Evolutionary conservation across 1,140 invertebrate genomes (phyloP).

Genomic region (Cyclargus thomasi): DNA sequence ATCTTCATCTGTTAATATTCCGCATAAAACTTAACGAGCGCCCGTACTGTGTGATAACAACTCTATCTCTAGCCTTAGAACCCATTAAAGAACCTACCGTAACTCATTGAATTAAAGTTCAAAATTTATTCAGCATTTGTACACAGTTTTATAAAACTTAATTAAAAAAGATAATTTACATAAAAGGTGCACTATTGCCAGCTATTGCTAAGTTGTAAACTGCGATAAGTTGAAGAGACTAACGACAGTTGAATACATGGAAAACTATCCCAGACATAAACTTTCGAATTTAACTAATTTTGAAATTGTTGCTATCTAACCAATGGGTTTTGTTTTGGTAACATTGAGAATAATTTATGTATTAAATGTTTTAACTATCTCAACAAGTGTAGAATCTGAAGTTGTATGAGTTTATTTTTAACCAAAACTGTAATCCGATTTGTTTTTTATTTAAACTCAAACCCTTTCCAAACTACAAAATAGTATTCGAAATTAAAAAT

Average conservation of each 20-base stretch:
- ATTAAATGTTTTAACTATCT: no score
- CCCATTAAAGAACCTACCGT: neutral
- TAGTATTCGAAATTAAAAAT: no score
- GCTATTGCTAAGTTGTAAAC: neutral
- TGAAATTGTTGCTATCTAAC: no score
- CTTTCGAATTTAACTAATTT: no score
- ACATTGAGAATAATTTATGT: no score
- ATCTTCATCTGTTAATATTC: neutral
- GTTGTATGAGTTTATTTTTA: no score
- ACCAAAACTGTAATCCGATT: no score
- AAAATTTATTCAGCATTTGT: neutral
- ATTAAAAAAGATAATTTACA: slow-evolving; percentile 1
- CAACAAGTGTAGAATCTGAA: no score
- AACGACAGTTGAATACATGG: neutral
- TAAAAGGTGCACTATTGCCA: neutral
- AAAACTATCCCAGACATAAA: no score
- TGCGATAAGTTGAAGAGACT: neutral
- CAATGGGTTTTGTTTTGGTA: no score
- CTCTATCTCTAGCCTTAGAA: neutral
- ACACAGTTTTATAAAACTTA: neutral
- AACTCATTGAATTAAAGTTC: neutral
- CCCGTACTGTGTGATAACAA: neutral
- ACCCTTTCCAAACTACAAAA: no score
- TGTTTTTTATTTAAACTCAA: no score
- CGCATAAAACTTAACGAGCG: neutral